phyloP scores from a whole-genome alignment of 2,888 invertebrate genomes.

The Calliopum simillimum region DNA sequence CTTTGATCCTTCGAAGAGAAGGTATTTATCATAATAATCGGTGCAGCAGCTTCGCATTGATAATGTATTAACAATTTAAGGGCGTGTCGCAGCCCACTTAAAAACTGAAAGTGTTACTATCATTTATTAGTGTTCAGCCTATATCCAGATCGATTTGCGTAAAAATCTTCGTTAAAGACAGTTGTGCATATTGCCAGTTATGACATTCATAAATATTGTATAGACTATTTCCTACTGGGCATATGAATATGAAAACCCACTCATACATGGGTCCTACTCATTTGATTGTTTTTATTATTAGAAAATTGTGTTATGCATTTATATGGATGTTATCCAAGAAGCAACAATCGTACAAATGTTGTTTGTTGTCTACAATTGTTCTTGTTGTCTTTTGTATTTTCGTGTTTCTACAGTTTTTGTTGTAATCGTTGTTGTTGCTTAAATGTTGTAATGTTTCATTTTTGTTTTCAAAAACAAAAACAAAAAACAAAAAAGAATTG shows the following conservation, averaged over 20 bases:
- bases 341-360: conserved; percentile 14
- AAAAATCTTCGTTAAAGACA: no score
- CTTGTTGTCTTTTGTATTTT: conserved; percentile 4
- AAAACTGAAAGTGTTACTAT: no score
- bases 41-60: no score
- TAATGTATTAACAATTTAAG: no score
- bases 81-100: no score
- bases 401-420: neutral
- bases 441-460: conserved; percentile 17
- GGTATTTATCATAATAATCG: no score
- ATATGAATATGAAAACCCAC: neutral
- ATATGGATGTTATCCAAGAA: neutral
- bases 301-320: conserved; percentile 28
- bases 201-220: no score
- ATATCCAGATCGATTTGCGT: no score
- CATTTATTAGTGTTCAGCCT: no score
- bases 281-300: conserved; percentile 25
- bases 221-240: neutral
- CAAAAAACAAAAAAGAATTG: conserved; percentile 10
- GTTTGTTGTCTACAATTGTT: neutral
- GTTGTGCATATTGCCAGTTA: no score
- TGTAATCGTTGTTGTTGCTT: conserved; percentile 23
- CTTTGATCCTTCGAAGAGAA: no score
- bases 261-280: neutral
- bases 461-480: conserved; percentile 10